Conservation (phyloP, 2,888 invertebrate genomes). For the Cetonia aurata region DNA sequence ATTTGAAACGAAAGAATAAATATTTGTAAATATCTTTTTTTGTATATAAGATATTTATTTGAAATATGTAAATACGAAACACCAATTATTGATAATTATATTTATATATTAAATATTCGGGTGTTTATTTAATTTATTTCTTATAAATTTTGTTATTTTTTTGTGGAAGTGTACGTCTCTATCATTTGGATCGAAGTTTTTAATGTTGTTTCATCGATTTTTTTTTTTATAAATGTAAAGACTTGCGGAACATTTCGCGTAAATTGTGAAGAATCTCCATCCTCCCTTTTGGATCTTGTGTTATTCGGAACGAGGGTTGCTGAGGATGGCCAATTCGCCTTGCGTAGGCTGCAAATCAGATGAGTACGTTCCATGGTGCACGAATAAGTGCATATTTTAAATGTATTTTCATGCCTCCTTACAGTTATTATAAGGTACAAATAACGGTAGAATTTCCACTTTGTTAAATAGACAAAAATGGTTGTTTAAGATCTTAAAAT, state of each 20-base stretch:
- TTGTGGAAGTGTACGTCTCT: conserved; percentile 9
- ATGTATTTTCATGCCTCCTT: background rate
- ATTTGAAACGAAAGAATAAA: background rate
- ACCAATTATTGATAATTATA: background rate
- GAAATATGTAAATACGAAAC: conserved; percentile 8
- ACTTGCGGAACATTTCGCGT: background rate
- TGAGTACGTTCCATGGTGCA: conserved; percentile 65
- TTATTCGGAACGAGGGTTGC: conserved; percentile 37
- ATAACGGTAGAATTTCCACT: background rate
- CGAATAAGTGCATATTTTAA: conserved; percentile 30
- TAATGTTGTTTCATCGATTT: background rate
- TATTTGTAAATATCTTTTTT: conserved; percentile 17
- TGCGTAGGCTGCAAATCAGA: conserved; percentile 56
- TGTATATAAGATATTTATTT: conserved; percentile 21
- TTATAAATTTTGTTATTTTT: conserved; percentile 6
- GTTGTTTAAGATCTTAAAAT: too few species aligned
- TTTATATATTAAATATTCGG: background rate
- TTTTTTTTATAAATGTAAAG: background rate
- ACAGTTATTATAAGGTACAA: conserved; percentile 14
- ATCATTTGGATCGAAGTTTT: background rate
- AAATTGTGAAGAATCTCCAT: too few species aligned
- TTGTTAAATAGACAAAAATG: background rate
- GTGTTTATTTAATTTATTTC: conserved; percentile 31
- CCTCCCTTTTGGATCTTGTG: conserved; percentile 23
- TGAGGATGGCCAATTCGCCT: conserved; percentile 37